Conservation (phyloP, 2,888 invertebrate species). For the Helicoverpa assulta region DNA sequence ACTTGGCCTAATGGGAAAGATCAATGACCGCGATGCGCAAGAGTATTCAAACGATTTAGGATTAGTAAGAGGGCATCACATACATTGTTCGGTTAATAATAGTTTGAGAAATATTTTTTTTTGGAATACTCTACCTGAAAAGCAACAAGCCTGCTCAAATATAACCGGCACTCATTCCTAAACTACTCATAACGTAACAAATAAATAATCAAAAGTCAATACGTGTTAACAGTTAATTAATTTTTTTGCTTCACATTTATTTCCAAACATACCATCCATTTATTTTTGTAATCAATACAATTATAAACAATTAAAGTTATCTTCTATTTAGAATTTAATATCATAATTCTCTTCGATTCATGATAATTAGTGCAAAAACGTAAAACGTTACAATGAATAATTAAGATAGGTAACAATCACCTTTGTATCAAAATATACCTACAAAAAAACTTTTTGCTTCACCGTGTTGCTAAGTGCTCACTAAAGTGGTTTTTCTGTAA, state of each 20-base stretch:
- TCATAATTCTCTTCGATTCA: background rate
- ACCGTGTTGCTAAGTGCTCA: background rate
- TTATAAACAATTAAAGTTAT: background rate
- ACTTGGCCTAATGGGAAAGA: conserved; percentile 17
- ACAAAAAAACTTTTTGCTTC: too few relatives aligned
- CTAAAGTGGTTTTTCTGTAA: conserved; percentile 32
- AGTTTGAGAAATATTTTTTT: too few relatives aligned
- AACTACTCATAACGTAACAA: too few relatives aligned
- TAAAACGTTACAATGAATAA: background rate
- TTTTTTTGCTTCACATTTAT: background rate
- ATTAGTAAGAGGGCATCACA: conserved; percentile 5
- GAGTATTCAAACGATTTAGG: background rate
- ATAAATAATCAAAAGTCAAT: too few relatives aligned
- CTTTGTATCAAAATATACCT: too few relatives aligned
- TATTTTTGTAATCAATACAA: background rate
- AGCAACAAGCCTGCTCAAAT: too few relatives aligned
- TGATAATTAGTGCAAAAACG: background rate
- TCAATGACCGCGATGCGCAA: conserved; percentile 32
- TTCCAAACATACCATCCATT: background rate
- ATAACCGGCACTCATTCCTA: too few relatives aligned
- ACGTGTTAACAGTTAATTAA: too few relatives aligned
- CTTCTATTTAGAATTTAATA: background rate
- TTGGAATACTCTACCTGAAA: too few relatives aligned
- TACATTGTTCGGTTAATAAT: background rate
- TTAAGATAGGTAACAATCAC: background rate